Evolutionary conservation across 2,888 invertebrate species (phyloP), one percentile per base, ranked within the genome.

Genomic region (Parnassius smintheus): DNA sequence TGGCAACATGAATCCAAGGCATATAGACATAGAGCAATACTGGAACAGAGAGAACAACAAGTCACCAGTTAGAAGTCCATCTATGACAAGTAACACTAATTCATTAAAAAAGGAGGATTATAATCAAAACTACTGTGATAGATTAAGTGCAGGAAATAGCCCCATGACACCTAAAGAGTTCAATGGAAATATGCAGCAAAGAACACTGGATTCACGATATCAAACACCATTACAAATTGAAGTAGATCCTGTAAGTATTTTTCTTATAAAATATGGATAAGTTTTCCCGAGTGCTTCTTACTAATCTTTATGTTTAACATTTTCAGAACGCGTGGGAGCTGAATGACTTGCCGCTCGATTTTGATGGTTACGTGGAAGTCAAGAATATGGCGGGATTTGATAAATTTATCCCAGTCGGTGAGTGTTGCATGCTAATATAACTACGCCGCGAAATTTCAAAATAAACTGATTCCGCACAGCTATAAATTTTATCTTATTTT

Each of bases 191-290:
- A 68, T 81, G 44, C 75, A 81, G 18, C 82, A 80, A 72, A 78
- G 80, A 68, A 77, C 78, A 11, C 66, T 84, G 18, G 85, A 91
- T 68, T 72, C 84, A 18, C 79, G 84, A 76, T 86, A 93, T 80
- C 81, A 86, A 70, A 88, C 85, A 60, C 94, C 94, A 35, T 88
- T 96, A 69, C 90, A 92, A 66, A 91, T 96, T 65, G 93, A 95
- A 75, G 93, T 96, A 65, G 95, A 95, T 86, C 93, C 94, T 75
- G 96, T 96, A 91, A 92, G 93, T 93, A 77, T 46, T 59, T 53
- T 51, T 44, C n/a, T 45, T 3, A 22, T 9, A 13, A 41, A 51
- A 8, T 9, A 11, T 12, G 4, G 1, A 9, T 52, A 52, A 2
- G n/a, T 42, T 46, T 52, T 11, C n/a, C 3, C 22, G 4, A 25